These are phyloP conservation scores for Aphis gossypii DNA, from an alignment of 1,140 invertebrate genomes.

Conservation along the genomic window DNA sequence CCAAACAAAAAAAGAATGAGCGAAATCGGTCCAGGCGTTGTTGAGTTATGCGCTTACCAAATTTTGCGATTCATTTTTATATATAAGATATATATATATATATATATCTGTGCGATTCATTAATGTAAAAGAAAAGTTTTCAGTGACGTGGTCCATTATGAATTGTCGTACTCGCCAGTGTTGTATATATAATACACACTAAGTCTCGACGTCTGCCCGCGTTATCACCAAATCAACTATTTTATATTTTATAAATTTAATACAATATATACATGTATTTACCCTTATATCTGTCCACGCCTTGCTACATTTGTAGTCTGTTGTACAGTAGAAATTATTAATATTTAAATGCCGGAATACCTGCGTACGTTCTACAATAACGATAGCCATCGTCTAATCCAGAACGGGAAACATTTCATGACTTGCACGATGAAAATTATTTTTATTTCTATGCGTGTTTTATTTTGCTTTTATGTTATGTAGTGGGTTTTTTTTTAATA, in stretches of 20 bases:
- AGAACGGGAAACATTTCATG: background rate
- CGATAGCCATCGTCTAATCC: background rate
- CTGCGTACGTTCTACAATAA: too few species aligned
- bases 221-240: background rate
- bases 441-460: background rate
- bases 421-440: background rate
- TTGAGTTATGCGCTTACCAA: too few species aligned
- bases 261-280: too few species aligned
- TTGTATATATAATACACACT: background rate
- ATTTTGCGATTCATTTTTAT: too few species aligned
- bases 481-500: background rate
- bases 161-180: background rate
- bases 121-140: conserved; percentile 19
- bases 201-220: background rate
- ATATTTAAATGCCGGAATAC: too few species aligned
- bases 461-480: background rate
- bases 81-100: too few species aligned
- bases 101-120: background rate
- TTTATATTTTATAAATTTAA: background rate
- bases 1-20: too few species aligned
- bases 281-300: too few species aligned
- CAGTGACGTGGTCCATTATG: background rate
- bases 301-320: too few species aligned
- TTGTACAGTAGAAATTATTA: too few species aligned
- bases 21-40: too few species aligned